Evolutionary conservation across 2,113 vertebrate species (phyloP).

Genomic region (Hippocampus guttulatus): DNA sequence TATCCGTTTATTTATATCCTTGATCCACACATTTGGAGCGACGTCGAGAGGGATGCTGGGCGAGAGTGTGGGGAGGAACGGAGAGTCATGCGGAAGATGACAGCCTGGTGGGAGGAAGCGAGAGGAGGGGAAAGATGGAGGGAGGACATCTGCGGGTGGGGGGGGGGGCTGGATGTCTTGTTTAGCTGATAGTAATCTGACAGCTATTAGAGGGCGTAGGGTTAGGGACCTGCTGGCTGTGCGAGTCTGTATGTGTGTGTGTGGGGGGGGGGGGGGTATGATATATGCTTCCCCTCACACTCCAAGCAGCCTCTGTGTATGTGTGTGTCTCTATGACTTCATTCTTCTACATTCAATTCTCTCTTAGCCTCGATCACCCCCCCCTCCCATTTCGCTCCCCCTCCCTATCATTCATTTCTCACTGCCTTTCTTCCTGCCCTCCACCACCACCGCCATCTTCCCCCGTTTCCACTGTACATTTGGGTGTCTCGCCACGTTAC

Average conservation of each 20-base stretch:
- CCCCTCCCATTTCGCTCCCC: constrained; percentile 31
- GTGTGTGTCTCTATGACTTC: constrained; percentile 52
- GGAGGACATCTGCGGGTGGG: constrained; percentile 7
- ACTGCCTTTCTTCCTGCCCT: constrained; percentile 29
- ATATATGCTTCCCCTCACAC: constrained; percentile 63
- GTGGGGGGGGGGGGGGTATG: constrained; percentile 36
- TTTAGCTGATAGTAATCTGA: constrained; percentile 77
- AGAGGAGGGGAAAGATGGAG: constrained; percentile 19
- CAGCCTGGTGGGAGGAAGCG: constrained; percentile 6
- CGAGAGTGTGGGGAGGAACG: constrained; percentile 15
- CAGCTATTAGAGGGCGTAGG: constrained; percentile 72
- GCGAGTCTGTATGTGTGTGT: constrained; percentile 35
- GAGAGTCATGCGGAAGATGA: constrained; percentile 38
- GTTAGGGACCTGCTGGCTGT: constrained; percentile 57
- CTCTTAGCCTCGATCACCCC: constrained; percentile 62
- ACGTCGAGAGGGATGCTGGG: constrained; percentile 15
- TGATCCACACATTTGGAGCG: constrained; percentile 10
- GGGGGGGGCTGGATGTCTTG: constrained; percentile 67
- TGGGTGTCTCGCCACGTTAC: constrained; percentile 73
- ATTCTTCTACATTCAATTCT: constrained; percentile 69
- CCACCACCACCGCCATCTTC: constrained; percentile 25
- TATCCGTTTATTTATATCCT: constrained; percentile 1
- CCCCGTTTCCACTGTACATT: constrained; percentile 79
- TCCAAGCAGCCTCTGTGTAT: constrained; percentile 29
- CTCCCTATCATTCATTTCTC: constrained; percentile 24